phyloP scores from a whole-genome alignment of 92 coral and sea anemone genomes.

The Montipora capitata region DNA sequence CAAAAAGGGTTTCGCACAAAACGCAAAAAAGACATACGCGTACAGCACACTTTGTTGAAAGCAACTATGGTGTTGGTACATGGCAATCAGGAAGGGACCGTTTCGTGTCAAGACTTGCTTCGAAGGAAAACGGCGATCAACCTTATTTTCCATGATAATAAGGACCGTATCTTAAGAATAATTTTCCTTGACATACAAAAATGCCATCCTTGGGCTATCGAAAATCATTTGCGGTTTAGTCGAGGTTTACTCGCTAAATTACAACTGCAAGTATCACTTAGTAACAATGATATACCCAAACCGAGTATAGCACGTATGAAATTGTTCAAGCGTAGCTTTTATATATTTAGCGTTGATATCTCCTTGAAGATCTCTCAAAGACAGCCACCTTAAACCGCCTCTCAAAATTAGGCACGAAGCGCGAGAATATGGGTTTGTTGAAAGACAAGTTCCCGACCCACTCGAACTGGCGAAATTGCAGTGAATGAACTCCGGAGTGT shows the following conservation, averaged over 20 bases:
- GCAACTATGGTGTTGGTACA: slow-evolving; percentile 17
- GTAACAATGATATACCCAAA: slow-evolving; percentile 66
- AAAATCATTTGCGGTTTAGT: slow-evolving; percentile 77
- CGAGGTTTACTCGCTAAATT: slow-evolving; percentile 82
- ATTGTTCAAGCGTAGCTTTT: slow-evolving; percentile 56
- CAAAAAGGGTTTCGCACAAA: neutral
- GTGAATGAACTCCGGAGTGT: slow-evolving; percentile 11
- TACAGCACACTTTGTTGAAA: slow-evolving; percentile 37
- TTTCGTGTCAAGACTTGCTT: slow-evolving; percentile 12
- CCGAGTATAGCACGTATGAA: slow-evolving; percentile 59
- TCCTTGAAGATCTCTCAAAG: slow-evolving; percentile 75
- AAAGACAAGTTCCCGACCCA: slow-evolving; percentile 48
- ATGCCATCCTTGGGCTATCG: slow-evolving; percentile 71
- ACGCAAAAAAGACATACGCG: neutral
- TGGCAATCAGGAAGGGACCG: slow-evolving; percentile 66
- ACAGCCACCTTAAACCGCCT: slow-evolving; percentile 73
- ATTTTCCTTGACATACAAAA: slow-evolving; percentile 28
- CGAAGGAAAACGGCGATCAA: slow-evolving; percentile 24
- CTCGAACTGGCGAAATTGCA: slow-evolving; percentile 21
- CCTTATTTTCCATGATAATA: slow-evolving; percentile 26
- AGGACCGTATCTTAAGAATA: slow-evolving; percentile 15
- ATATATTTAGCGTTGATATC: slow-evolving; percentile 65
- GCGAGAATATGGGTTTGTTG: slow-evolving; percentile 50
- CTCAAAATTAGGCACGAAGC: slow-evolving; percentile 65
- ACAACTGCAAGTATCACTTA: slow-evolving; percentile 78